Percentiles rank a stretch among this genome's conserved stretches.
phyloP scores from a whole-genome alignment of 2,113 vertebrate species.

The Corvus moneduloides region DNA sequence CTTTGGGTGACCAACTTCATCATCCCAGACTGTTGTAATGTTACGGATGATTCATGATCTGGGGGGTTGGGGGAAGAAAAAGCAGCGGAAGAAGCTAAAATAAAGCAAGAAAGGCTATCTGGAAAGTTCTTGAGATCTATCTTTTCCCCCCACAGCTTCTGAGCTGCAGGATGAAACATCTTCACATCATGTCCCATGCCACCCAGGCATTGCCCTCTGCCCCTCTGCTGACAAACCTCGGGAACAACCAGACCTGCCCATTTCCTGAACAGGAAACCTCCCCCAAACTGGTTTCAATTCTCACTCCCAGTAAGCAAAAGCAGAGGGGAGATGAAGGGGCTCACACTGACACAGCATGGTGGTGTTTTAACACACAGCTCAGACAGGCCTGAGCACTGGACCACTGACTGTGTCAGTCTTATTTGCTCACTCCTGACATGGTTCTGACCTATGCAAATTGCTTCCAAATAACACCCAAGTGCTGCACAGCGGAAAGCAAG shows the following conservation, averaged over 20 bases:
- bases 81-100: background rate
- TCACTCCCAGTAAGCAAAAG: background rate
- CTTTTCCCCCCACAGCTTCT: background rate
- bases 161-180: background rate
- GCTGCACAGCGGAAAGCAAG: background rate
- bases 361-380: background rate
- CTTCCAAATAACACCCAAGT: background rate
- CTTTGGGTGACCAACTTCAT: background rate
- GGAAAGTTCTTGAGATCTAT: background rate
- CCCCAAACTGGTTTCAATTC: background rate
- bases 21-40: background rate
- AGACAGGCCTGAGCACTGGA: background rate
- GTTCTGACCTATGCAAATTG: background rate
- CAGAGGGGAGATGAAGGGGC: background rate
- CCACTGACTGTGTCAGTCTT: background rate
- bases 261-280: background rate
- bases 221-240: background rate
- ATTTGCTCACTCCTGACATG: background rate
- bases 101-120: background rate
- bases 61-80: background rate
- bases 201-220: background rate
- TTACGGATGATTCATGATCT: background rate
- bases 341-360: background rate
- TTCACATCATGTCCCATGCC: accelerated
- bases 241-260: background rate